Evolutionary conservation across 2,888 invertebrate species (phyloP).

Genomic region (Phyllotreta cruciferae): DNA sequence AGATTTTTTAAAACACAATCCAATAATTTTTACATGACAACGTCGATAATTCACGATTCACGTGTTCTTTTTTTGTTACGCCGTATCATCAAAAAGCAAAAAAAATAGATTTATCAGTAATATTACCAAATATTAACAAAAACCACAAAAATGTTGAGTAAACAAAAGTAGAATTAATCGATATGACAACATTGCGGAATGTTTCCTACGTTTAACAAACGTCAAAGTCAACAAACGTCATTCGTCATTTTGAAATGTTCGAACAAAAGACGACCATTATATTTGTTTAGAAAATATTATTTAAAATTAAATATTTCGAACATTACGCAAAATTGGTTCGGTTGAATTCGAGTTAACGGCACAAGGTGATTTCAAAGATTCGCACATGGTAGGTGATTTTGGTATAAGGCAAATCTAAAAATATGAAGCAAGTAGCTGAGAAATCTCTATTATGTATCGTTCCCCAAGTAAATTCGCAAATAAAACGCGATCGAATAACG

Average conservation of each 20-base stretch:
- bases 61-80: no score
- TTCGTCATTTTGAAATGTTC: conserved; percentile 11
- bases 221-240: conserved; percentile 4
- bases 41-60: no score
- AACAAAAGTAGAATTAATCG: no score
- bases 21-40: no score
- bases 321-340: neutral
- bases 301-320: conserved; percentile 12
- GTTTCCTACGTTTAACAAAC: neutral
- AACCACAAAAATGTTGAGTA: no score
- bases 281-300: conserved; percentile 14
- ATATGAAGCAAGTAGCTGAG: conserved; percentile 34
- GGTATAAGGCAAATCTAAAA: conserved; percentile 23
- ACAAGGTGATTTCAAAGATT: conserved; percentile 15
- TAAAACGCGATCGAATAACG: conserved; percentile 43
- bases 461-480: conserved; percentile 38
- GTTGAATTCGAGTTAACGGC: conserved; percentile 12
- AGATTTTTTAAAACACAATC: no score
- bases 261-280: conserved; percentile 14
- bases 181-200: neutral
- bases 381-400: conserved; percentile 28
- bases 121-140: no score
- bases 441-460: conserved; percentile 34
- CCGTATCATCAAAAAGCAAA: no score
- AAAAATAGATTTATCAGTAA: no score